These are phyloP conservation scores for Chloropsis cyanopogon DNA, from an alignment of 2,113 vertebrate genomes.

Conservation along the genomic window DNA sequence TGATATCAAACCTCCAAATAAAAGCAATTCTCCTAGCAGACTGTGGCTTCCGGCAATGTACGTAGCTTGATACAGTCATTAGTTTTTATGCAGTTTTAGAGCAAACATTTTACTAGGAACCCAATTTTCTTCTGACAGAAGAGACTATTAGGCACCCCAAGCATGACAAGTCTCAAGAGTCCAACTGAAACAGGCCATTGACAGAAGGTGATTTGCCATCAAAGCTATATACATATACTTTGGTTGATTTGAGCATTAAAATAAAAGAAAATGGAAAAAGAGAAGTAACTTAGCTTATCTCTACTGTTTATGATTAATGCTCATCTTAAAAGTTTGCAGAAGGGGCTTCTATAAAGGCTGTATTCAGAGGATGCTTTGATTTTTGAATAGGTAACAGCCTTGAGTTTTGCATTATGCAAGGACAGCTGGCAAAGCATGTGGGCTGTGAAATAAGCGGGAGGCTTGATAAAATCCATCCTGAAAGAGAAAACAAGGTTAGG, in stretches of 20 bases:
- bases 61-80: slow-evolving; percentile 66
- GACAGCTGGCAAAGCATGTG: slow-evolving; percentile 48
- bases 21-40: slow-evolving; percentile 63
- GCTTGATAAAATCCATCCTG: slow-evolving; percentile 7
- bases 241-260: neutral
- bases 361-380: neutral
- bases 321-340: neutral
- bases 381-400: slow-evolving; percentile 12
- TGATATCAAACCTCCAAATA: slow-evolving; percentile 65
- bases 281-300: neutral
- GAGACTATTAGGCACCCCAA: slow-evolving; percentile 64
- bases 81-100: slow-evolving; percentile 75
- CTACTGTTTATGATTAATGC: neutral
- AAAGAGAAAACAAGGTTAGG: slow-evolving; percentile 55
- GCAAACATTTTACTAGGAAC: slow-evolving; percentile 72
- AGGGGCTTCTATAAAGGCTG: neutral
- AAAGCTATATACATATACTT: neutral
- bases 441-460: slow-evolving; percentile 37
- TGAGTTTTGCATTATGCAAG: slow-evolving; percentile 19
- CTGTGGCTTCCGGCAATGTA: slow-evolving; percentile 62
- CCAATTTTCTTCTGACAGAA: slow-evolving; percentile 71
- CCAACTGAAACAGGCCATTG: slow-evolving; percentile 18
- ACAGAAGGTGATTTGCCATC: slow-evolving; percentile 33
- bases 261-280: neutral
- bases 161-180: slow-evolving; percentile 58